Conservation (phyloP, 1,140 invertebrate species). For the Dufourea novaeangliae region DNA sequence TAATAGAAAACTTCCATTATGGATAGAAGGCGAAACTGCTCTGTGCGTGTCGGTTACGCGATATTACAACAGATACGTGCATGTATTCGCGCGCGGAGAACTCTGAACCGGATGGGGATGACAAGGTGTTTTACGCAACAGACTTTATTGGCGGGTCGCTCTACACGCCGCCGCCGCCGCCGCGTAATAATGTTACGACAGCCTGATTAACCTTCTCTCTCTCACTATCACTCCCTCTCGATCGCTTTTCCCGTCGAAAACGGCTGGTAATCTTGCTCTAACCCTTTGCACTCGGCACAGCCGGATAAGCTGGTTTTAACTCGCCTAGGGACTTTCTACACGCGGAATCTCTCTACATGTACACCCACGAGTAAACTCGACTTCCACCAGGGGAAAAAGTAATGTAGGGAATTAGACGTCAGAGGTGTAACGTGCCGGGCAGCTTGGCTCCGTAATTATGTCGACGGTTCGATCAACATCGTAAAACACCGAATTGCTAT, state of each 20-base stretch:
- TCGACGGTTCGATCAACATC: constrained; percentile 50
- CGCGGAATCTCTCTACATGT: too few species aligned
- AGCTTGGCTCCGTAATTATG: constrained; percentile 44
- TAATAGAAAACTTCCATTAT: not conserved
- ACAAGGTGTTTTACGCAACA: constrained; percentile 2
- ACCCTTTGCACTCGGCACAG: too few species aligned
- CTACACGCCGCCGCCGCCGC: too few species aligned
- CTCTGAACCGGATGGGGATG: constrained; percentile 3
- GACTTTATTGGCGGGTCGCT: constrained; percentile 3
- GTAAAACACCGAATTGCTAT: constrained; percentile 46
- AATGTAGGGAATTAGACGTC: constrained; percentile 40
- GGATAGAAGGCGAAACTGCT: not conserved
- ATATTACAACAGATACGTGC: constrained; percentile 2
- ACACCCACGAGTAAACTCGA: too few species aligned
- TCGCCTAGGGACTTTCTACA: too few species aligned
- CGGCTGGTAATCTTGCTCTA: too few species aligned
- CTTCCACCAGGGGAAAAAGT: too few species aligned
- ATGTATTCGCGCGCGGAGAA: not conserved
- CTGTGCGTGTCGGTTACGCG: not conserved
- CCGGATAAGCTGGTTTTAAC: too few species aligned
- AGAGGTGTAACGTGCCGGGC: constrained; percentile 26
- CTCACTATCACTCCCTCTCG: too few species aligned
- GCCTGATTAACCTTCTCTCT: constrained; percentile 3
- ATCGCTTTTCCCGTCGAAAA: not conserved
- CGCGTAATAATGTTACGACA: constrained; percentile 6